Conservation (phyloP, 2,797 vertebrate species). For the Pangasius mekongensis region DNA sequence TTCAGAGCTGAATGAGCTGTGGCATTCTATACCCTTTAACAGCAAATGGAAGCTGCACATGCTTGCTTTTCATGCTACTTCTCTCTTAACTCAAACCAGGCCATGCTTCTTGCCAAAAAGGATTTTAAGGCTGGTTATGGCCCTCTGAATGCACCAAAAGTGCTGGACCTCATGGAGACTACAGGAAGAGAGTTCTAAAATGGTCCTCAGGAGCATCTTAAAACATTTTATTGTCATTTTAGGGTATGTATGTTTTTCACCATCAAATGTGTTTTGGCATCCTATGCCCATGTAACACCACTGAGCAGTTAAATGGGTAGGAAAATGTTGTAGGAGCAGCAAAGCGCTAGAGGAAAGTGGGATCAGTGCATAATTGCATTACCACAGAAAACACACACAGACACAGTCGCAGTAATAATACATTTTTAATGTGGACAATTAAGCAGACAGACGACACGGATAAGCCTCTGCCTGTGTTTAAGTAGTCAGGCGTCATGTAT, state of each 20-base stretch:
- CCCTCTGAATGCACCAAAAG: slow-evolving; percentile 57
- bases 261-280: slow-evolving; percentile 71
- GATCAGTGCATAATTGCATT: slow-evolving; percentile 17
- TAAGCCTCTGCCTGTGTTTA: slow-evolving; percentile 7
- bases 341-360: not conserved
- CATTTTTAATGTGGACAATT: not conserved
- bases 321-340: slow-evolving; percentile 67
- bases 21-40: slow-evolving; percentile 62
- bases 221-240: slow-evolving; percentile 76
- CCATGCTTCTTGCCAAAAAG: slow-evolving; percentile 62
- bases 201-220: slow-evolving; percentile 72
- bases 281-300: slow-evolving; percentile 63
- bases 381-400: slow-evolving; percentile 41
- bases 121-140: slow-evolving; percentile 66
- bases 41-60: slow-evolving; percentile 62
- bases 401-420: slow-evolving; percentile 21
- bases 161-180: slow-evolving; percentile 69
- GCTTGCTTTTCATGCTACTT: slow-evolving; percentile 71
- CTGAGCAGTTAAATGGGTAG: slow-evolving; percentile 68
- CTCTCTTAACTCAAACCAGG: slow-evolving; percentile 73
- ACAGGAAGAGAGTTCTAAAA: slow-evolving; percentile 76
- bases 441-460: not conserved
- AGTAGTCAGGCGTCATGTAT: slow-evolving; percentile 48
- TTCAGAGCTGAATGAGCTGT: slow-evolving; percentile 52
- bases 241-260: slow-evolving; percentile 65